Evolutionary conservation across 2,888 invertebrate genomes (phyloP).

Genomic region (Endotricha flammealis): DNA sequence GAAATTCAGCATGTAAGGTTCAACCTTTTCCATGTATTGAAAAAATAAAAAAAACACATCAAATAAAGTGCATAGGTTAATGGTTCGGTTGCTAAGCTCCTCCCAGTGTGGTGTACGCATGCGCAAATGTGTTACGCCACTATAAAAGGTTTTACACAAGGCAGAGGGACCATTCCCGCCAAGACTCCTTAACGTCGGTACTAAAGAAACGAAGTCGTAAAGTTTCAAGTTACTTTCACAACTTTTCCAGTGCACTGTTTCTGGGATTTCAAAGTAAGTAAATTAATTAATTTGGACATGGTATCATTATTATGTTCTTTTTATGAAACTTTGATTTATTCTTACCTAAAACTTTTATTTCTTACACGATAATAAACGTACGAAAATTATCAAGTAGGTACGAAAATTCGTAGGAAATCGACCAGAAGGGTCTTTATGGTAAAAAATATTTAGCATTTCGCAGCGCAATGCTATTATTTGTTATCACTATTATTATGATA

Average conservation of each 20-base stretch:
- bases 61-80: conserved; percentile 47
- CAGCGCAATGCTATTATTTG: no score
- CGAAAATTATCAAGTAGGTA: no score
- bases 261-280: conserved; percentile 33
- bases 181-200: conserved; percentile 27
- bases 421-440: no score
- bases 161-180: conserved; percentile 49
- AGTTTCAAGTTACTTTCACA: conserved; percentile 29
- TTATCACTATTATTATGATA: no score
- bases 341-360: no score
- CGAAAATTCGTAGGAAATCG: no score
- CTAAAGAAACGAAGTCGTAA: conserved; percentile 16
- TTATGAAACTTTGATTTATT: no score
- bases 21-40: conserved; percentile 16
- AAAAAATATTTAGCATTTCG: no score
- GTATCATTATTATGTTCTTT: no score
- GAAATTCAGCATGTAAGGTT: no score
- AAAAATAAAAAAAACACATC: conserved; percentile 25
- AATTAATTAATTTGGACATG: not conserved
- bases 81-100: conserved; percentile 30
- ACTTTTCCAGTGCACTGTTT: conserved; percentile 45
- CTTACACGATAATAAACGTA: no score
- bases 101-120: conserved; percentile 43
- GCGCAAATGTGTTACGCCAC: conserved; percentile 31
- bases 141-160: conserved; percentile 49